phyloP scores from a whole-genome alignment of 2,888 invertebrate genomes.

The Lasioglossum marginatum region DNA sequence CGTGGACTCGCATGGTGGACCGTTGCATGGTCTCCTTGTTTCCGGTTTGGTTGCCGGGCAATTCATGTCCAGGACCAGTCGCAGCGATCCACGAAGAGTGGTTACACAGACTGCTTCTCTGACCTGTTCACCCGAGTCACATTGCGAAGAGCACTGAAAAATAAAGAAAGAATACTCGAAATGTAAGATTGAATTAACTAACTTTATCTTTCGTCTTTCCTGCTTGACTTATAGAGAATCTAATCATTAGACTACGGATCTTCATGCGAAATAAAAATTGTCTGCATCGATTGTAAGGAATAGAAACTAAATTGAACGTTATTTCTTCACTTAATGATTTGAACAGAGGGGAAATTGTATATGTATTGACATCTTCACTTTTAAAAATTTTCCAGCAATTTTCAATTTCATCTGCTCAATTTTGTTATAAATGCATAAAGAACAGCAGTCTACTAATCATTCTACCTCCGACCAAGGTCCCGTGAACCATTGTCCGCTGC shows the following conservation, averaged over 20 bases:
- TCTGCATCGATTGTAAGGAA: too few species aligned
- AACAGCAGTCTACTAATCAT: background rate
- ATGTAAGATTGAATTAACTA: background rate
- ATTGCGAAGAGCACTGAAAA: constrained; percentile 79
- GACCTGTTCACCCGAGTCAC: constrained; percentile 86
- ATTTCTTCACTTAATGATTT: too few species aligned
- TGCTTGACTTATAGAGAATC: background rate
- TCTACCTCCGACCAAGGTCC: constrained; percentile 88
- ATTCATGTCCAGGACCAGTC: constrained; percentile 87
- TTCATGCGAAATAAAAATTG: too few species aligned
- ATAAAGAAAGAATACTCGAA: background rate
- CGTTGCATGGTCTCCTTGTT: constrained; percentile 87
- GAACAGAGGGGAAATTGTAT: too few species aligned
- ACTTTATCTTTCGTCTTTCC: too few species aligned
- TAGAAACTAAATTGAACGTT: too few species aligned
- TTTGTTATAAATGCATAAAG: too few species aligned
- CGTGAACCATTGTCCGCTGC: constrained; percentile 93
- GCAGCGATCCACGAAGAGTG: constrained; percentile 86
- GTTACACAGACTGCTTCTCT: constrained; percentile 89
- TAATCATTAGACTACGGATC: background rate
- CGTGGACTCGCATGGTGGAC: constrained; percentile 87
- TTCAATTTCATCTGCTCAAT: too few species aligned
- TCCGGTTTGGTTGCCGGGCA: constrained; percentile 89
- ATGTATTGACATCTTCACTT: too few species aligned
- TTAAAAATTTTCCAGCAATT: too few species aligned